Evolutionary conservation across 2,797 vertebrate species (phyloP).

Genomic region (Phrynocephalus forsythii): DNA sequence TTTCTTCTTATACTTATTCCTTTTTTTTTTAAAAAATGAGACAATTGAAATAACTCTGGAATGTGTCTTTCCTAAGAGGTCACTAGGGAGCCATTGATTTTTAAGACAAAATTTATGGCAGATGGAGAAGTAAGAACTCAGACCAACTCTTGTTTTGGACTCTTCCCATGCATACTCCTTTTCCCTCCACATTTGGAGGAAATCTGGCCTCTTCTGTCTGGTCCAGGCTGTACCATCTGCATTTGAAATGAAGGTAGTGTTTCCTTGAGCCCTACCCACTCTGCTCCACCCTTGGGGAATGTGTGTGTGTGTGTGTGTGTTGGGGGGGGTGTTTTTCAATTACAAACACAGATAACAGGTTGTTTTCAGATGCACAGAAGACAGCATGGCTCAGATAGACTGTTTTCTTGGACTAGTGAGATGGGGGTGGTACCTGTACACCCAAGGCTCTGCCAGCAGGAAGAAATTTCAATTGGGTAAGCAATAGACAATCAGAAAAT

Average conservation of each 20-base stretch:
- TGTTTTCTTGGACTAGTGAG: not conserved
- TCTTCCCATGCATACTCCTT: not conserved
- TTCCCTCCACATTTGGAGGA: not conserved
- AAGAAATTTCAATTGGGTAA: not conserved
- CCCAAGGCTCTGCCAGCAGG: not conserved
- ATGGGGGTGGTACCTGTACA: not conserved
- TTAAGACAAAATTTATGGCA: not conserved
- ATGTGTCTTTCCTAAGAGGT: not conserved
- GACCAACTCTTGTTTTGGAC: no score
- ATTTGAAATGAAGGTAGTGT: not conserved
- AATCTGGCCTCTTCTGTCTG: not conserved
- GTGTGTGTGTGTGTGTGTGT: no score
- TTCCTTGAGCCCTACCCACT: not conserved
- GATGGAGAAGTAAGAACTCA: not conserved
- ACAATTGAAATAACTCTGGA: not conserved
- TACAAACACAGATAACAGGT: not conserved
- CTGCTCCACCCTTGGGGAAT: not conserved
- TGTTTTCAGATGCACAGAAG: not conserved
- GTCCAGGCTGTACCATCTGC: not conserved
- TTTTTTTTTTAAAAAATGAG: not conserved
- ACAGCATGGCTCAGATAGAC: not conserved
- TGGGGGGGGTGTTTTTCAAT: not conserved
- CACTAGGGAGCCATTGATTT: not conserved
- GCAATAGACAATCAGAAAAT: not conserved
- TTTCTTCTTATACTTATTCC: not conserved